phyloP scores from a whole-genome alignment of 2,797 vertebrate genomes.

The Oryzias dopingdopingensis region DNA sequence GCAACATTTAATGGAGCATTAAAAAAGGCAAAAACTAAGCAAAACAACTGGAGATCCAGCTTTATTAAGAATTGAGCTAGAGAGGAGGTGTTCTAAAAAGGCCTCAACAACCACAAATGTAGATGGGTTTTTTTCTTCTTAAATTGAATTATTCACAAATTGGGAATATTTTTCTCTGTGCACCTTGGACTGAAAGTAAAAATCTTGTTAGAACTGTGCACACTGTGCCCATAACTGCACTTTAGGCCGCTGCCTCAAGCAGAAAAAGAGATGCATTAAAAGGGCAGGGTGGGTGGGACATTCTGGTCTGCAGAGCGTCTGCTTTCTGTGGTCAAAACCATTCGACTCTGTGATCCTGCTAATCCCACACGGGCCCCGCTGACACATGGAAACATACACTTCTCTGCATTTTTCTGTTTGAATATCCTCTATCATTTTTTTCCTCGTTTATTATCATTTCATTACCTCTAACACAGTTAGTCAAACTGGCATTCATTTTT shows the following conservation, averaged over 20 bases:
- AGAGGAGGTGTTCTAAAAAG: too few species aligned
- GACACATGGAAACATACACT: not conserved
- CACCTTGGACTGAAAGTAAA: not conserved
- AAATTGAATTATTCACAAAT: not conserved
- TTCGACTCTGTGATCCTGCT: not conserved
- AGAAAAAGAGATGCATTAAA: conserved; percentile 13
- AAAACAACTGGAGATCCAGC: too few species aligned
- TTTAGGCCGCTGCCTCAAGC: conserved; percentile 17
- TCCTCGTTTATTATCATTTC: not conserved
- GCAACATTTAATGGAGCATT: too few species aligned
- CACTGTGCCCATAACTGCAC: conserved; percentile 13
- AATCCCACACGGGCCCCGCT: not conserved
- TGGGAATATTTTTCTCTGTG: not conserved
- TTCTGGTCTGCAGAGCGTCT: conserved; percentile 5
- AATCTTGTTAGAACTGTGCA: conserved; percentile 12
- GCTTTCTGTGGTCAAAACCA: conserved; percentile 1
- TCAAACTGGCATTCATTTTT: not conserved
- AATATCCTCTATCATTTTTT: not conserved
- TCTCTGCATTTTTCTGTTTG: not conserved
- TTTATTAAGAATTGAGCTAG: too few species aligned
- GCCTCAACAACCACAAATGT: too few species aligned
- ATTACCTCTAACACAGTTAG: conserved; percentile 8
- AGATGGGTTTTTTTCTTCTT: not conserved
- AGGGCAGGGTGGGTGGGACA: not conserved
- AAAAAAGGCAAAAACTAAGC: too few species aligned